These are phyloP conservation scores for Anastrepha obliqua DNA, from an alignment of 1,140 invertebrate species.

Conservation along the genomic window DNA sequence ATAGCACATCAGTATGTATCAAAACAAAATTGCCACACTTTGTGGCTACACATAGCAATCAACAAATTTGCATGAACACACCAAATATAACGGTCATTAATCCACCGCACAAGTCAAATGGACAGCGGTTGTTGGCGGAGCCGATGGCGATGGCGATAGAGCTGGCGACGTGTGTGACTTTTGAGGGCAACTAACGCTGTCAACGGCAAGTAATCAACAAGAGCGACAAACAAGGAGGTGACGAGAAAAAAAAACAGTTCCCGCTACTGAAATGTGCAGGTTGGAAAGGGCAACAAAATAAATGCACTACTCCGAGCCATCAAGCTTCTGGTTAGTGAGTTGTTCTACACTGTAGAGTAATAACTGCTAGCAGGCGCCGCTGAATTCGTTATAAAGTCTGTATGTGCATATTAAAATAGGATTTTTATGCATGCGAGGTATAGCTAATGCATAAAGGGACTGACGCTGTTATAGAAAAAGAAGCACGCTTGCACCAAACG, in stretches of 20 bases:
- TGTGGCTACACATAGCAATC: constrained; percentile 5
- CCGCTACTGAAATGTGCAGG: not conserved
- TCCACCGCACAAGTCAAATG: constrained; percentile 34
- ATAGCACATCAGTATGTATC: not conserved
- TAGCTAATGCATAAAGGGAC: too few relatives aligned
- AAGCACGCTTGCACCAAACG: too few relatives aligned
- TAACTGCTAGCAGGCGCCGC: not conserved
- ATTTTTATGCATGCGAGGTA: too few relatives aligned
- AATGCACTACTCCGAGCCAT: not conserved
- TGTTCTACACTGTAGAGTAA: not conserved
- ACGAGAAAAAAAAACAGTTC: not conserved
- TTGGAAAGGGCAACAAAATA: not conserved
- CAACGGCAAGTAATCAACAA: not conserved
- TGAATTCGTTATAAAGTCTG: not conserved
- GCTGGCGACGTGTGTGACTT: not conserved
- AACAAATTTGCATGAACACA: constrained; percentile 8
- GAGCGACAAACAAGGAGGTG: not conserved
- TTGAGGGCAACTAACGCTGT: not conserved
- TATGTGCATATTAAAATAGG: not conserved
- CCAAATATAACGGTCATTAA: constrained; percentile 19
- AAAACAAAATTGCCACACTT: not conserved
- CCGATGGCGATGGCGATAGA: not conserved
- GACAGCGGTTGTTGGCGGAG: not conserved
- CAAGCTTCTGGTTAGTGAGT: not conserved
- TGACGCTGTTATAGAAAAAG: too few relatives aligned